Percentiles rank a stretch among this genome's conserved stretches.
Conservation (phyloP, 2,797 vertebrate genomes). For the Allobates femoralis region DNA sequence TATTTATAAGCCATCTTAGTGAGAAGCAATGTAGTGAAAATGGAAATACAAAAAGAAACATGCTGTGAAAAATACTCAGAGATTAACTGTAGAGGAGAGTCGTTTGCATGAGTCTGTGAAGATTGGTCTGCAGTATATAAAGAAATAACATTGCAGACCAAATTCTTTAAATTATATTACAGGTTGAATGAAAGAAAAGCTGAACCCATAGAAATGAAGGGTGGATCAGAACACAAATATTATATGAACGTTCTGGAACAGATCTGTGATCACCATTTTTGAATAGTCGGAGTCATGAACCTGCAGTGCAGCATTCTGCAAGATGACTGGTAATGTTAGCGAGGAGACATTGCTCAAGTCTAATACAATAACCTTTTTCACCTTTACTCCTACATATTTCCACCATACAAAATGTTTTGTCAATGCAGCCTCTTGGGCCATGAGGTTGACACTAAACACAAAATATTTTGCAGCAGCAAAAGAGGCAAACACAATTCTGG, state of each 20-base stretch:
- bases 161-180: constrained; percentile 16
- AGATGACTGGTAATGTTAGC: neutral
- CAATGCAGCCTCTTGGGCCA: neutral
- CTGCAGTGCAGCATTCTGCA: neutral
- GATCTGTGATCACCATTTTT: neutral
- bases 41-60: constrained; percentile 32
- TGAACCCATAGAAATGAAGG: neutral
- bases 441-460: neutral
- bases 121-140: constrained; percentile 7
- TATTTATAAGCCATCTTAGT: constrained; percentile 26
- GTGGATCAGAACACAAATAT: neutral
- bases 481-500: too few species aligned
- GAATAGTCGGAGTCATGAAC: neutral
- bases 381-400: neutral
- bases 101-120: constrained; percentile 46
- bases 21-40: constrained; percentile 21
- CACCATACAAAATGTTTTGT: neutral
- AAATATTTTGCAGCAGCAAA: too few species aligned
- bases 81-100: constrained; percentile 40
- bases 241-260: neutral
- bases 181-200: too few species aligned
- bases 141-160: constrained; percentile 1
- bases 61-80: constrained; percentile 34
- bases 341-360: neutral
- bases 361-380: neutral